Conservation (phyloP, 2,888 invertebrate species). For the Halictus ligatus region DNA sequence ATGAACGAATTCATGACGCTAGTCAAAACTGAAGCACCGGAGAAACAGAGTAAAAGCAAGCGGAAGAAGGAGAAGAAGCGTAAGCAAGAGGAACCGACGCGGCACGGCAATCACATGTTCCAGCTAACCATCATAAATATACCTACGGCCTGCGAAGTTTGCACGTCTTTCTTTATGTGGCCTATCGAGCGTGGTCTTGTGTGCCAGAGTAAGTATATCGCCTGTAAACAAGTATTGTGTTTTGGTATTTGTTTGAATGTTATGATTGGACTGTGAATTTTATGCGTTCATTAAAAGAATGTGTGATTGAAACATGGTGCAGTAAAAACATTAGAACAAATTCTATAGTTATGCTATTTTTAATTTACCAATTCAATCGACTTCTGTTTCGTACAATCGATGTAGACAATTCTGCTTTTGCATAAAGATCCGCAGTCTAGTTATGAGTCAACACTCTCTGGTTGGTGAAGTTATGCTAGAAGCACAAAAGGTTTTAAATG, state of each 20-base stretch:
- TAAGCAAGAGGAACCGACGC: slow-evolving; percentile 90
- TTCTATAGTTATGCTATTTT: no score
- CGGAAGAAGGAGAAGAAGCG: slow-evolving; percentile 93
- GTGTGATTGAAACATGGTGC: no score
- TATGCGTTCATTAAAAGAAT: neutral
- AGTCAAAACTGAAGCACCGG: slow-evolving; percentile 88
- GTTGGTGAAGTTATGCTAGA: no score
- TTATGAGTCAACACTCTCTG: no score
- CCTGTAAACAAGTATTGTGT: neutral
- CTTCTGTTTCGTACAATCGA: no score
- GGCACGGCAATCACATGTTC: slow-evolving; percentile 93
- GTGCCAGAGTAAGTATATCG: slow-evolving; percentile 86
- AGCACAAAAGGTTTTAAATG: no score
- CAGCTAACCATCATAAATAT: slow-evolving; percentile 96
- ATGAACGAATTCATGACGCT: slow-evolving; percentile 96
- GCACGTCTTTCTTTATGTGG: slow-evolving; percentile 97
- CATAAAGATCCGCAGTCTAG: no score
- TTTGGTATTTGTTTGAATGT: neutral
- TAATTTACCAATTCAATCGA: no score
- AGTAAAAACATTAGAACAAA: no score
- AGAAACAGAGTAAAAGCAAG: slow-evolving; percentile 91
- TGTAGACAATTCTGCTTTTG: no score
- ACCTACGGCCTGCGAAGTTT: slow-evolving; percentile 97
- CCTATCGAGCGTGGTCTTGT: slow-evolving; percentile 95
- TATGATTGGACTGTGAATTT: neutral